Evolutionary conservation across 2,888 invertebrate genomes (phyloP).

Genomic region (Leptinotarsa haldemani): DNA sequence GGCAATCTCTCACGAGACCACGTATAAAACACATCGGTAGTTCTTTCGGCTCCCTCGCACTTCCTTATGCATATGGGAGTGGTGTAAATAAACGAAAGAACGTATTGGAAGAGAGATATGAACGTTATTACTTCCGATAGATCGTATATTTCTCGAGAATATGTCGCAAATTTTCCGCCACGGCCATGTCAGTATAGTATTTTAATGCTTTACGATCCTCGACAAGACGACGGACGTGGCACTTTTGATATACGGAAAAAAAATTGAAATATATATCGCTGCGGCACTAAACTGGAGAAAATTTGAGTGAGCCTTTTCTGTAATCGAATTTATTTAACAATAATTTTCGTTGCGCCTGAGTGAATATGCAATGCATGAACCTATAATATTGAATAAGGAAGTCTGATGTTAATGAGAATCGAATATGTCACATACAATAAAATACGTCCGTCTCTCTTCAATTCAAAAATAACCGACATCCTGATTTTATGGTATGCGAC

Average conservation of each 20-base stretch:
- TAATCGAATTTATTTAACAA: not conserved
- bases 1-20: constrained; percentile 41
- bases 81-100: constrained; percentile 24
- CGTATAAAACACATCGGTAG: constrained; percentile 42
- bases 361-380: not conserved
- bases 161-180: constrained; percentile 16
- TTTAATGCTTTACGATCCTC: constrained; percentile 35
- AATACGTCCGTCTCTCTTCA: too few relatives aligned
- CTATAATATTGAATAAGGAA: too few relatives aligned
- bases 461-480: too few relatives aligned
- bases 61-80: constrained; percentile 21
- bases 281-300: constrained; percentile 3
- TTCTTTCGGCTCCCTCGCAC: constrained; percentile 25
- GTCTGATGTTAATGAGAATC: too few relatives aligned
- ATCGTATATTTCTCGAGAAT: constrained; percentile 31
- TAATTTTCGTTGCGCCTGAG: not conserved
- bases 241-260: constrained; percentile 15
- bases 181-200: constrained; percentile 29
- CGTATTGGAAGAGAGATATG: constrained; percentile 39
- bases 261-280: not conserved
- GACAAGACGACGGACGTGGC: constrained; percentile 28
- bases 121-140: constrained; percentile 42
- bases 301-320: not conserved
- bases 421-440: too few relatives aligned
- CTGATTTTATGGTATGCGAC: too few relatives aligned